Percentiles rank a stretch among this genome's conserved stretches.
Evolutionary conservation across 2,113 vertebrate species (phyloP).

Genomic region (Sturnira hondurensis): DNA sequence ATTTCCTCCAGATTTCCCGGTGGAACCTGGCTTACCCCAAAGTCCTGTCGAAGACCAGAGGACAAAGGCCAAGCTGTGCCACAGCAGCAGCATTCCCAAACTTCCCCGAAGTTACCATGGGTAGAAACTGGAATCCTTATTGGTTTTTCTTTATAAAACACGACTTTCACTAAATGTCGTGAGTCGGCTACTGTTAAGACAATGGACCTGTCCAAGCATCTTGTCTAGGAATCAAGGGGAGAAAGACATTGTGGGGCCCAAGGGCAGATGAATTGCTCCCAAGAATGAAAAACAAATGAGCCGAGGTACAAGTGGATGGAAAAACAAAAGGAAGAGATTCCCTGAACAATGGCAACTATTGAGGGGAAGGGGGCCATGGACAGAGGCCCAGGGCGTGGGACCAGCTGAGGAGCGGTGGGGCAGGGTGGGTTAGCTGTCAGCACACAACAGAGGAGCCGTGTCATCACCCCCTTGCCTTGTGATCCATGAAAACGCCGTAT

Average conservation of each 20-base stretch:
- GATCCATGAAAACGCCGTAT: neutral
- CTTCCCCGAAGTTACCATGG: conserved; percentile 71
- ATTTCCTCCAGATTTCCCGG: neutral
- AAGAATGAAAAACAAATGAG: conserved; percentile 74
- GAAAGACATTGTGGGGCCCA: conserved; percentile 60
- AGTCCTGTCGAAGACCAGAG: neutral
- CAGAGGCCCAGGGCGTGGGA: conserved; percentile 64
- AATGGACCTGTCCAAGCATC: conserved; percentile 70
- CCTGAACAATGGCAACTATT: conserved; percentile 55
- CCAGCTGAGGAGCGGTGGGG: conserved; percentile 49
- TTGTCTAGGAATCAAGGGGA: conserved; percentile 63
- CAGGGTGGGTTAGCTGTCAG: conserved; percentile 36
- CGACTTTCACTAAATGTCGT: conserved; percentile 36
- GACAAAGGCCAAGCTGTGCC: conserved; percentile 21
- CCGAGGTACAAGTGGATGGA: conserved; percentile 58
- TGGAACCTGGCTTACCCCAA: neutral
- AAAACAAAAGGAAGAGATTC: conserved; percentile 72
- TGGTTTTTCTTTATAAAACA: conserved; percentile 57
- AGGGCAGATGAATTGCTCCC: conserved; percentile 63
- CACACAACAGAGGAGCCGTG: neutral
- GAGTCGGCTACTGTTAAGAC: conserved; percentile 56
- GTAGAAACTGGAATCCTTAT: conserved; percentile 62
- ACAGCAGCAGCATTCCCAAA: neutral
- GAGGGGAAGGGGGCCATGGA: conserved; percentile 6
- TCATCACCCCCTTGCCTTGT: neutral